Evolutionary conservation across 2,797 vertebrate species (phyloP).

Genomic region (Allobates femoralis): DNA sequence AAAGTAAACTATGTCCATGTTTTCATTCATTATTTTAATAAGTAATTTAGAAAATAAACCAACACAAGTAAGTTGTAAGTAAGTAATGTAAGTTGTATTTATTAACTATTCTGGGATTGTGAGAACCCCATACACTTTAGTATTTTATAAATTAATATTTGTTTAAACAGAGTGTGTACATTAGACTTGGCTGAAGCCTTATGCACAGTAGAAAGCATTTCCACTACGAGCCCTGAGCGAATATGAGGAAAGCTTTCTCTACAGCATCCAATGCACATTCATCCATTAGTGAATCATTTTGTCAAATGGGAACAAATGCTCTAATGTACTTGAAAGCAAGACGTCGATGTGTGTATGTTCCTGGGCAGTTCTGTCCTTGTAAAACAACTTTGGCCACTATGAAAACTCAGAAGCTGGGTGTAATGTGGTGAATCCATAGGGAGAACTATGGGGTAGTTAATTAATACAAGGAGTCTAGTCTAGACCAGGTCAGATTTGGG

Average conservation of each 20-base stretch:
- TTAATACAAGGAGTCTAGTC: conserved; percentile 57
- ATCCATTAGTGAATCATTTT: conserved; percentile 12
- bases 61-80: no score
- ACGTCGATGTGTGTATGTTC: not conserved
- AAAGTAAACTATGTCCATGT: no score
- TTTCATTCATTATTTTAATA: no score
- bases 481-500: conserved; percentile 62
- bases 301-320: not conserved
- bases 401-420: conserved; percentile 23
- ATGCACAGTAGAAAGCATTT: not conserved
- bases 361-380: not conserved
- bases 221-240: not conserved
- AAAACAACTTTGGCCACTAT: conserved; percentile 7
- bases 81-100: no score
- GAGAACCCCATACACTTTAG: no score
- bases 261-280: not conserved
- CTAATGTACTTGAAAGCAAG: not conserved
- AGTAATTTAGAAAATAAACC: no score
- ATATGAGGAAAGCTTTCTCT: not conserved
- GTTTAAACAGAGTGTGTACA: no score
- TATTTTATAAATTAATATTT: no score
- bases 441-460: conserved; percentile 47
- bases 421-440: conserved; percentile 48
- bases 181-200: no score
- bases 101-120: no score